Evolutionary conservation across 2,888 invertebrate genomes (phyloP).

Genomic region (Margaritifera margaritifera): DNA sequence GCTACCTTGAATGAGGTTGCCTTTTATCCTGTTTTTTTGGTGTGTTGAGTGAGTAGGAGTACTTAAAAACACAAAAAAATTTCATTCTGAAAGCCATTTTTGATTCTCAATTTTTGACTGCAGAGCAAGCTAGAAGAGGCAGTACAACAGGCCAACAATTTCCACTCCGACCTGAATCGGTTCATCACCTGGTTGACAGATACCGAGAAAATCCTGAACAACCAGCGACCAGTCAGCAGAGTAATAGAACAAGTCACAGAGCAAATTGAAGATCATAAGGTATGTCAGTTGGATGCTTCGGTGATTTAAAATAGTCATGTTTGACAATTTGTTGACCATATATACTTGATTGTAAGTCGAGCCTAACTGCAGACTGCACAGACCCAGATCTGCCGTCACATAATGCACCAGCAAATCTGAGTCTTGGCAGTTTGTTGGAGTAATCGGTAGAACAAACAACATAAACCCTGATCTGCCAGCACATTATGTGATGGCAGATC

Average conservation of each 20-base stretch:
- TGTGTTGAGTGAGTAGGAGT: background rate
- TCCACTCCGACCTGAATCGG: conserved; percentile 94
- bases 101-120: conserved; percentile 6
- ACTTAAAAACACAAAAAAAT: background rate
- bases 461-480: too few relatives aligned
- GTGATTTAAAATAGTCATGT: background rate
- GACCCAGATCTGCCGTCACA: too few relatives aligned
- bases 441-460: too few relatives aligned
- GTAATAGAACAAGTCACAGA: conserved; percentile 91
- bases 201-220: conserved; percentile 91
- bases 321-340: too few relatives aligned
- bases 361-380: too few relatives aligned
- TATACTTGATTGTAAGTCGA: too few relatives aligned
- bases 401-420: too few relatives aligned
- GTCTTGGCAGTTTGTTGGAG: too few relatives aligned
- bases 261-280: conserved; percentile 96
- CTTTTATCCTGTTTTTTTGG: background rate
- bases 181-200: conserved; percentile 97
- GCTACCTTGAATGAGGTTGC: background rate
- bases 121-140: conserved; percentile 96
- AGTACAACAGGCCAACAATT: conserved; percentile 92
- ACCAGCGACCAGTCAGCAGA: conserved; percentile 92
- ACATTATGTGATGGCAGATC: too few relatives aligned
- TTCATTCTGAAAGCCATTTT: background rate
- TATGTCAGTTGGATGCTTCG: conserved; percentile 20